These are phyloP conservation scores for Cephus cinctus DNA, from an alignment of 1,140 invertebrate species.

Conservation along the genomic window DNA sequence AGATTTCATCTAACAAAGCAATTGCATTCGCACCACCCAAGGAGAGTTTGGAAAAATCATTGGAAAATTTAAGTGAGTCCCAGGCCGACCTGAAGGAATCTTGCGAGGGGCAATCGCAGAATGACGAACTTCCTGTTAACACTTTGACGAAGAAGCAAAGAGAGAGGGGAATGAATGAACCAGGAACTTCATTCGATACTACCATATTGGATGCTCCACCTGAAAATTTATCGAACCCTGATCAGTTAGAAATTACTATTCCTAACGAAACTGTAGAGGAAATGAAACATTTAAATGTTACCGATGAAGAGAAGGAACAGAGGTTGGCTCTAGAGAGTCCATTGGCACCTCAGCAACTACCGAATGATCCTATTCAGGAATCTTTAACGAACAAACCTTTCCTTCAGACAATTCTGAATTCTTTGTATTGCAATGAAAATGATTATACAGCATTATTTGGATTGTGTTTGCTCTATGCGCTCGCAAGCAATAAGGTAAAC, in stretches of 20 bases:
- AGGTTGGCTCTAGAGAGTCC: conserved; percentile 60
- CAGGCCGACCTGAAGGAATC: too few relatives aligned
- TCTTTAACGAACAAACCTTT: conserved; percentile 73
- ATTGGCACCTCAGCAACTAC: conserved; percentile 22
- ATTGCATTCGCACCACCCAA: conserved; percentile 59
- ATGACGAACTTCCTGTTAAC: too few relatives aligned
- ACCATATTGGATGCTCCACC: neutral
- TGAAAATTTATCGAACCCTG: conserved; percentile 2
- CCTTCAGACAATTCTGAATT: conserved; percentile 82
- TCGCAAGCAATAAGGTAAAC: conserved; percentile 91
- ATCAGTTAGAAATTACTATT: conserved; percentile 7
- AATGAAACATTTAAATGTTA: conserved; percentile 70
- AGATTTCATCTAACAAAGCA: conserved; percentile 39
- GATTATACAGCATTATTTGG: conserved; percentile 93
- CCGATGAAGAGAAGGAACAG: conserved; percentile 88
- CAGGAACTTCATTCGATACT: conserved; percentile 23
- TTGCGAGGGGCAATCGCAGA: too few relatives aligned
- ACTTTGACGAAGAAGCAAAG: too few relatives aligned
- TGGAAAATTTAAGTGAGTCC: conserved; percentile 55
- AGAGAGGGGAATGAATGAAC: conserved; percentile 36
- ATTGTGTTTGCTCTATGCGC: conserved; percentile 88
- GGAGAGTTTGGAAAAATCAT: conserved; percentile 65
- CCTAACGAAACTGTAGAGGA: conserved; percentile 28
- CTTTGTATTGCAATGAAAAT: conserved; percentile 84
- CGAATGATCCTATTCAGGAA: conserved; percentile 43